Base-by-base conservation (phyloP, 1,140 invertebrate genomes). In the Drosophila virilis region DNA sequence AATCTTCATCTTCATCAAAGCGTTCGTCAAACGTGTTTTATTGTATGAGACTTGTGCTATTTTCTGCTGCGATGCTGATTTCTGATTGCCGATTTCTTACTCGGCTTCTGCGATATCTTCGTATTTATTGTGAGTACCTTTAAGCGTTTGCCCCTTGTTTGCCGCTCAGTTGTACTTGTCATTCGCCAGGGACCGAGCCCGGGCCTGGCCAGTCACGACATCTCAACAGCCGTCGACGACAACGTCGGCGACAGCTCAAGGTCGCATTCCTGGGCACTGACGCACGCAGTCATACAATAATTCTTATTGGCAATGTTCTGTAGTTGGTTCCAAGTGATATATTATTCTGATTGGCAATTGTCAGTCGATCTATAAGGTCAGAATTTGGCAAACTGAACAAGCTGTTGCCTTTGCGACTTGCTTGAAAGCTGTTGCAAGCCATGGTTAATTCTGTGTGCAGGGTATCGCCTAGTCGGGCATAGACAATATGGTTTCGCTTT, bases 1-100 rank as follows among this genome's bases (percentile, higher is more conserved):
- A 85, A 85, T 85, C 81, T 85, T 85, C 81, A 85, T 85, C 81
- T 85, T 77, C 78, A 85, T 85, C 80, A 78, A 82, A 83, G 62
- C 80, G 71, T 83, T 79, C 80, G 66, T 83, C 81, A 84, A 85
- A 85, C 81, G 77, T 86, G 81, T 85, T 85, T 85, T 81, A 81
- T 86, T 80, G 68, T 84, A 74, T 57, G 70, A 62, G 48, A 71
- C 65, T 79, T 85, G 81, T 59, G 77, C 81, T 80, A 80, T 84
- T 85, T 85, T 79, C 61, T 78, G 69, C 59, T 38, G 60, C 50
- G 37, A 54, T 71, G 48, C 40, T 40, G 40, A 46, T 50, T 59
- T 58, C 40, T 32, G 40, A 57, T 50, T 67, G 51, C 61, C n/a
- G 69, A 72, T 72, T 72, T 61, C 71, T 74, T 67, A 59, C 70